phyloP scores from a whole-genome alignment of 1,140 invertebrate genomes.

The Limonius californicus region DNA sequence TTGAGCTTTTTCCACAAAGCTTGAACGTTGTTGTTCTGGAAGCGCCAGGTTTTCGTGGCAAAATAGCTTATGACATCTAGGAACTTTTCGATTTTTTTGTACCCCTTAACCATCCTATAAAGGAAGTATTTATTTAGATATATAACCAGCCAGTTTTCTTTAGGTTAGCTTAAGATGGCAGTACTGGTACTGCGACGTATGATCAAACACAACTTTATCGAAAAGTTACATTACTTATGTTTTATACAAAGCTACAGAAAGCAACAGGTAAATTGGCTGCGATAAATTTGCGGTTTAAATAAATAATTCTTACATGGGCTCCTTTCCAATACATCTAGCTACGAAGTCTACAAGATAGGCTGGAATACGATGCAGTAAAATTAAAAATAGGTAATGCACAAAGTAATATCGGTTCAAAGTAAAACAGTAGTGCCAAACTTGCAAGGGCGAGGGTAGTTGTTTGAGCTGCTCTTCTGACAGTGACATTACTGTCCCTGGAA shows the following conservation, averaged over 20 bases:
- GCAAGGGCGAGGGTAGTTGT: not conserved
- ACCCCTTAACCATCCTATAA: constrained; percentile 68
- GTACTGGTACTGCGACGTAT: too few species aligned
- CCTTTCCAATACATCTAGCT: constrained; percentile 52
- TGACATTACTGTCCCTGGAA: too few species aligned
- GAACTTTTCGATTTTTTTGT: constrained; percentile 70
- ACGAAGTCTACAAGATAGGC: constrained; percentile 39
- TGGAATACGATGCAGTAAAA: constrained; percentile 15
- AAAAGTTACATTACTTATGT: not conserved
- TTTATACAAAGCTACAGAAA: too few species aligned
- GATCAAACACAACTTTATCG: too few species aligned
- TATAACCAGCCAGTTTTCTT: too few species aligned
- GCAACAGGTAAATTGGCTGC: too few species aligned
- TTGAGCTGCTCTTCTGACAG: too few species aligned
- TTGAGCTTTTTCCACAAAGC: constrained; percentile 59
- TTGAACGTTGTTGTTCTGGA: constrained; percentile 63
- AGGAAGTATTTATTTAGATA: not conserved
- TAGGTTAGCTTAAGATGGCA: too few species aligned
- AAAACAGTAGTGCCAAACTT: constrained; percentile 5
- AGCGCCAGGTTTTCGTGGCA: constrained; percentile 64
- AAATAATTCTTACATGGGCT: constrained; percentile 56
- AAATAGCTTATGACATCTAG: constrained; percentile 68
- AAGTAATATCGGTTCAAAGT: not conserved
- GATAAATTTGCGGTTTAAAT: constrained; percentile 49
- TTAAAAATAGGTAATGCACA: not conserved